Base-by-base conservation (phyloP, 1,140 invertebrate genomes). In the Megalopta genalis region DNA sequence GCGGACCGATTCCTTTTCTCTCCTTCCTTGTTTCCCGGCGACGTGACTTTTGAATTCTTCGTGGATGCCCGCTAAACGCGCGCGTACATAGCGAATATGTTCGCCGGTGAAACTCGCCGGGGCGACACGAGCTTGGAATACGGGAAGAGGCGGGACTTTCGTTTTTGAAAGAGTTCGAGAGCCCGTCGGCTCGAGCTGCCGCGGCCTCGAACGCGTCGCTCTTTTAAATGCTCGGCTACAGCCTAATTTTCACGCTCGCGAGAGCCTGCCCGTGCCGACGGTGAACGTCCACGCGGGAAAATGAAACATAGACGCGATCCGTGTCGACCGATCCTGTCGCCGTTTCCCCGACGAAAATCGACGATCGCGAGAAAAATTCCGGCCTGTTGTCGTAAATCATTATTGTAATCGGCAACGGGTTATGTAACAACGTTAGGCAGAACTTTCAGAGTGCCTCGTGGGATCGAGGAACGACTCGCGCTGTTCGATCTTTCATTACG, bases 101-200 rank as follows among this genome's bases (percentile, higher is more conserved):
- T 87, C 66, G n/a, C n/a, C n/a, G 82, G 89, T 90, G 89, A 90
- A 90, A 90, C 89, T 90, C 85, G 42, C 32, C 32, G 52, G 72
- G 32, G 63, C 77, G 80, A 84, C 80, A 90, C 90, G 87, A 87
- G 87, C 49, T 64, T 83, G 83, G 90, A 88, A 90, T 90, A 90
- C 87, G 76, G 83, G 83, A 90, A 80, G 81, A 90, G 87, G 67
- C 70, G 69, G 79, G 77, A 89, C 85, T 90, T 90, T 90, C 88
- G 86, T 90, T 90, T 90, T 90, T 90, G 83, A 86, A 86, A 88
- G 80, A 87, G 63, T 52, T 64, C 60, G 64, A 65, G 64, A 65
- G 54, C 25, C 62, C 8, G 64, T 9, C 62, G 64, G 62, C 25
- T 59, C 76, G 66, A 78, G 69, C 62, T 42, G 68, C 71, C 42